Base-by-base conservation (phyloP, 2,113 vertebrate species). In the Polyodon spathula region DNA sequence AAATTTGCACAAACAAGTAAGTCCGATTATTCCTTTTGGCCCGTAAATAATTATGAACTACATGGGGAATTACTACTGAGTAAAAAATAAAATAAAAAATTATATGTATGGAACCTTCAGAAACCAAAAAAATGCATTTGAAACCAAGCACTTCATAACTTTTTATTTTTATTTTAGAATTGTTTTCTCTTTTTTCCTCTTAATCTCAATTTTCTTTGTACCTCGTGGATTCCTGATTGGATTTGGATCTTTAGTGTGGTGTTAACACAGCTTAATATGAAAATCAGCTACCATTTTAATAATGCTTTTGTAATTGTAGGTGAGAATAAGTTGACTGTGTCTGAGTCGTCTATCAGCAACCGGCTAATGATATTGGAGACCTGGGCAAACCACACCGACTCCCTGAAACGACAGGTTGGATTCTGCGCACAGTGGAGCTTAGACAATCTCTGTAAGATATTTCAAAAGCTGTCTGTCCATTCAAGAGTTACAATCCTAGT, bases 1-100 rank as follows among this genome's bases (percentile, higher is more conserved):
- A 99, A 99, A 83, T 99, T 99, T 90, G 96, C 95, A 78, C 96
- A 99, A 78, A 99, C 96, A 60, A 99, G 96, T 99, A 88, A 76
- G 95, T 90, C 68, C 73, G 62, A 37, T 66, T 8, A 6, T 17
- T 8, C 37, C 27, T 27, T 27, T 27, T 27, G 27, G 27, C 27
- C 27, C 27, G 27, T 27, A 27, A 27, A 27, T 27, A 27, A 27
- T 27, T 27, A 27, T 2, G 27, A 27, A 27, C 27, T 27, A 3
- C 27, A 27, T 27, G 27, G 27, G 27, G 3, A 27, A 27, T 27
- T 27, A 27, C 3, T 27, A 27, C 27, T 27, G 27, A 27, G 27
- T 27, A 27, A 27, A 27, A 27, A 27, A 27, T 2, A 27, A 27
- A 27, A 27, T n/a, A n/a, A n/a, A n/a, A n/a, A n/a, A n/a, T n/a